phyloP scores from a whole-genome alignment of 2,797 vertebrate genomes.

The Dendrocincla tyrannina region DNA sequence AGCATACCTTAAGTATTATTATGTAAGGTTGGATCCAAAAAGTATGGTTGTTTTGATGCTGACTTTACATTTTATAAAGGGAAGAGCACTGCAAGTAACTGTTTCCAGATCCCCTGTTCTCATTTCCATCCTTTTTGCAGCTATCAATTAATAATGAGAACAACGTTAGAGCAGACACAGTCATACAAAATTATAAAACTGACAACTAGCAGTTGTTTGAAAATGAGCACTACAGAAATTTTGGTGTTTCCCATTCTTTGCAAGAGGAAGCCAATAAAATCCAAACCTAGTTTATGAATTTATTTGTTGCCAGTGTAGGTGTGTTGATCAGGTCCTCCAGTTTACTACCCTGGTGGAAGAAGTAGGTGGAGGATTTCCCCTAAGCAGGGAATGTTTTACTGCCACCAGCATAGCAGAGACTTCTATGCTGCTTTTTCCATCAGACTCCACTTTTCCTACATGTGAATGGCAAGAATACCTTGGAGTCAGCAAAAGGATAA shows the following conservation, averaged over 20 bases:
- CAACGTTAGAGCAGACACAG: not conserved
- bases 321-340: not conserved
- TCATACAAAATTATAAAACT: not conserved
- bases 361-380: conserved; percentile 14
- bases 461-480: not conserved
- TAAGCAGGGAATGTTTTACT: not conserved
- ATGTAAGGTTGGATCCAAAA: not conserved
- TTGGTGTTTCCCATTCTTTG: not conserved
- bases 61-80: not conserved
- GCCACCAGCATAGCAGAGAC: not conserved
- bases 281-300: not conserved
- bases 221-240: conserved; percentile 4
- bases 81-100: not conserved
- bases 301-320: not conserved
- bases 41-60: not conserved
- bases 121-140: not conserved
- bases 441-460: not conserved
- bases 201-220: not conserved
- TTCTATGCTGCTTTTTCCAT: not conserved
- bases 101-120: not conserved
- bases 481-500: not conserved
- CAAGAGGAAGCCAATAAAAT: not conserved
- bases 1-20: not conserved
- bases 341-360: not conserved
- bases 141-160: not conserved